phyloP scores from a whole-genome alignment of 2,888 invertebrate species.

The Luperina testacea region DNA sequence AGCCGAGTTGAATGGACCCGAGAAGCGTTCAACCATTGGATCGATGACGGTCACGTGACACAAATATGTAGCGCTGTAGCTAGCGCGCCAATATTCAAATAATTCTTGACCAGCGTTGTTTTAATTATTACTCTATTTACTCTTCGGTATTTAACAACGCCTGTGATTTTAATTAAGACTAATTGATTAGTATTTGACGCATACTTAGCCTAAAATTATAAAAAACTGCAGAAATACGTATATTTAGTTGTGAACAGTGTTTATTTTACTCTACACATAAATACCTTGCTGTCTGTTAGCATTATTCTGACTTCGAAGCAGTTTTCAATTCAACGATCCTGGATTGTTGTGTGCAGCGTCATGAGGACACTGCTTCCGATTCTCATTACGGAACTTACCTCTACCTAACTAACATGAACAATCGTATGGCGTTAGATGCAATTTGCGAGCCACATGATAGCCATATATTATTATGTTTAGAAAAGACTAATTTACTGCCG shows the following conservation, averaged over 20 bases:
- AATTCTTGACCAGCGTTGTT: neutral
- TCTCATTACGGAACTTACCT: neutral
- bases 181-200: neutral
- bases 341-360: neutral
- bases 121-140: neutral
- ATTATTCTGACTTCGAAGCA: neutral
- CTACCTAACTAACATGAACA: neutral
- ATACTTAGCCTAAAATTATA: neutral
- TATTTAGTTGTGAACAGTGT: neutral
- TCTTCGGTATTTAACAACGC: neutral
- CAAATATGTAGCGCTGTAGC: constrained; percentile 79
- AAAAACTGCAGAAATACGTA: neutral
- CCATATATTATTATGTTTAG: no score
- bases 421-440: neutral
- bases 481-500: neutral
- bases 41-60: constrained; percentile 89
- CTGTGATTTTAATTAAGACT: neutral
- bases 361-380: neutral
- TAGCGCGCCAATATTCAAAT: constrained; percentile 79
- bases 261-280: neutral
- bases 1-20: constrained; percentile 90
- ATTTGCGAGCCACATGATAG: neutral
- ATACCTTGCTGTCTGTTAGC: neutral
- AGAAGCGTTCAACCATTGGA: constrained; percentile 90
- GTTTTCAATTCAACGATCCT: neutral